Base-by-base conservation (phyloP, 2,797 vertebrate species). In the Thamnophis elegans region DNA sequence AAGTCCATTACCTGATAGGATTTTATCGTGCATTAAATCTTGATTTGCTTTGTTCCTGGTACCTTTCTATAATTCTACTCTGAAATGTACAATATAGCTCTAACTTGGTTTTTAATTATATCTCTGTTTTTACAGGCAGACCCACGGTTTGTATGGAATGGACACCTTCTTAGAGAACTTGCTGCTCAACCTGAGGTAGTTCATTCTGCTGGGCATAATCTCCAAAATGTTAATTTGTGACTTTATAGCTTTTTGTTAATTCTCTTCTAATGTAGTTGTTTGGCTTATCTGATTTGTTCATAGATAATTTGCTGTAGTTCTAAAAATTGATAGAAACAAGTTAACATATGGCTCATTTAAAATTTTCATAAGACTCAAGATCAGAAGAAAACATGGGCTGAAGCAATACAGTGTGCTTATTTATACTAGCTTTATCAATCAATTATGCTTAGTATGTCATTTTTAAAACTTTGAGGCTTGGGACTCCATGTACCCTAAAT, bases 71-170 rank as follows among this genome's bases (percentile, higher is more conserved):
- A 47, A 47, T 4, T 53, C 26, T 32, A 32, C 28, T 89, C 62
- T 54, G 18, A 89, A 78, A 22, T 56, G 3, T 78, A 55, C n/a
- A 14, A 90, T 42, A 22, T 4, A 78, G 36, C 12, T n/a, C 53
- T 56, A 22, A 22, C 5, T 56, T 88, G 14, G 28, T 87, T 2
- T 60, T 89, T 89, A 91, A 53, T 6, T 68, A 3, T 91, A 51
- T 92, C 60, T 87, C 87, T 5, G 26, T 65, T 85, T 73, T 73
- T 73, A 60, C 94, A 99, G 99, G 99, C 99, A 92, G 99, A 99
- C 96, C 99, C 98, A 93, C 98, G 99, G 47, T 99, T 99, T 95
- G 98, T 99, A 1, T 99, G 99, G 99, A 99, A 99, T 2, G 98
- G 99, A 13, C 98, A 99, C 94, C 98, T 99, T 92, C 96, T 99